Base-by-base conservation (phyloP, 1,140 invertebrate species). In the Drosophila trapezifrons region DNA sequence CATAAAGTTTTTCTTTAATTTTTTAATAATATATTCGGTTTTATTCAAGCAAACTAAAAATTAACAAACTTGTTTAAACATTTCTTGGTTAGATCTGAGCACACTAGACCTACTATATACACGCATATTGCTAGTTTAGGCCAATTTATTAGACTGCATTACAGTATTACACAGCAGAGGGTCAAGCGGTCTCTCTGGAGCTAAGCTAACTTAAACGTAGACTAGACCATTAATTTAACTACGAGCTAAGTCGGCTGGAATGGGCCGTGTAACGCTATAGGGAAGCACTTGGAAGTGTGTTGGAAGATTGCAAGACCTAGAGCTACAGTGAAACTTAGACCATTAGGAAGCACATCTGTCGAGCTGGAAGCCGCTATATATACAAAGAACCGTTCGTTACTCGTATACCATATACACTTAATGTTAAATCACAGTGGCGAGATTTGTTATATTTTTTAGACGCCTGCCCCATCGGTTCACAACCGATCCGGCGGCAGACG, bases 181-280 rank as follows among this genome's bases (percentile, higher is more conserved):
- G 56, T 75, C 22, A 49, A 35, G 60, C 40, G 54, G 64, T 69
- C 57, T 47, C 63, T 67, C 40, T 32, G 65, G 40, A 62, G 46
- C 47, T 63, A 69, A 77, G 46, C 12, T 51, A 72, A 71, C 79
- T 80, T 87, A 89, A 83, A 67, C 60, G 10, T 87, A 87, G 83
- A 89, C 83, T 87, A 87, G 83, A 87, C 83, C 54, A 87, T 87
- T 89, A 87, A 89, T 74, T 87, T 79, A 83, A 80, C 84, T 87
- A 86, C 47, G 35, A 55, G 43, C 79, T 82, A 74, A 64, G 51
- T 59, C 38, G 66, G 80, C 71, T 76, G 83, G 66, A 87, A 82
- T 71, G 71, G 66, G 84, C 71, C 43, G 38, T 43, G 42, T 79
- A 69, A 76, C 9, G 51, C 63, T 76, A 77, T 65, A 86, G 74